Base-by-base conservation (phyloP, 53 echinoderm and acorn worm species). In the Echinarachnius parma region DNA sequence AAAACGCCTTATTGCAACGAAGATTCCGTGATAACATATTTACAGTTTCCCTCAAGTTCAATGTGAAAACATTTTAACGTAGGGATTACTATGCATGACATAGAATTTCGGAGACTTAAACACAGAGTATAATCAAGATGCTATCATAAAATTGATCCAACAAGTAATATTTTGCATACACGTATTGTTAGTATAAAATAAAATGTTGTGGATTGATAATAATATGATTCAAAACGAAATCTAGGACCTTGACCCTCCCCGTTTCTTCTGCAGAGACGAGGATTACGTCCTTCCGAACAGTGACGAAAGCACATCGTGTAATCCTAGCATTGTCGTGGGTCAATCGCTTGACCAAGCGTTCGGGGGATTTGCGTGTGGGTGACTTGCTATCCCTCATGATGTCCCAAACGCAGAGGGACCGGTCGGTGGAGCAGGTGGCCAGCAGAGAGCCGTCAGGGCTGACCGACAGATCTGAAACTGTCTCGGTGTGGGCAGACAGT, bases 351-450 rank as follows among this genome's bases (percentile, higher is more conserved):
- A 52, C 52, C 19, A 52, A 37, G 14, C 69, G 69, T 4, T 19
- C 52, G 4, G 4, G 11, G 16, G 52, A n/a, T n/a, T n/a, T 19
- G 4, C 39, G 7, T 39, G 39, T 39, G 14, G 35, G 62, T 62
- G 62, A 62, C 1, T 34, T 20, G 56, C 56, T 57, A 7, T 69
- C 53, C 22, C 34, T 52, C 22, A 23, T 19, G 21, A 69, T 52
- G 20, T 49, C 52, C 69, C 69, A 69, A 5, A 69, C 34, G 18
- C 39, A 37, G 30, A 65, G 9, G 29, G 31, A 52, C 5, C 53
- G 50, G 34, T 69, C 69, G 19, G 69, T 3, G 11, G 69, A 14
- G 48, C 66, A 69, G 33, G 69, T 69, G 9, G 35, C 69, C 33
- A 69, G 50, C 32, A 69, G 69, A 19, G 34, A 20, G 0, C 53